These are phyloP conservation scores for Melipona bicolor DNA, from an alignment of 2,888 invertebrate genomes.

Conservation along the genomic window DNA sequence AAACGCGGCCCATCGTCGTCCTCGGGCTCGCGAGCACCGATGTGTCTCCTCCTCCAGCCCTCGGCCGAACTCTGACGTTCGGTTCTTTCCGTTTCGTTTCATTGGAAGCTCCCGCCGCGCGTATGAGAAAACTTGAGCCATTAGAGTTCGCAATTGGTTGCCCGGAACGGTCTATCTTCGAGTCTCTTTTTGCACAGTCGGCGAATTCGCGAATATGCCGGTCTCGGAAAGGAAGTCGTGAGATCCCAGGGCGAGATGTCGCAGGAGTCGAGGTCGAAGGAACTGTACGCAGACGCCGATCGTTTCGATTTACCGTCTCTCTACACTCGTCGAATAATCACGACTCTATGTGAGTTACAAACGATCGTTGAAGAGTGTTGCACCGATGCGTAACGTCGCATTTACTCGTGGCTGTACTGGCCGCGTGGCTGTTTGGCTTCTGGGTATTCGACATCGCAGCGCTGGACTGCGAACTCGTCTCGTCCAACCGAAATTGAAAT, in stretches of 20 bases:
- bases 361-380: too few species aligned
- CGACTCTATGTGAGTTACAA: too few species aligned
- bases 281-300: background rate
- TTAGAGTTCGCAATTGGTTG: conserved; percentile 57
- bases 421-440: too few species aligned
- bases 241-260: conserved; percentile 37
- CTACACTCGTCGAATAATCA: too few species aligned
- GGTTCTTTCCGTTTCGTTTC: conserved; percentile 36
- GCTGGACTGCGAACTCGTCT: too few species aligned
- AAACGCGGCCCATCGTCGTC: conserved; percentile 59
- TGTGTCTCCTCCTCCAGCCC: conserved; percentile 17
- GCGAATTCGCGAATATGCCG: conserved; percentile 42
- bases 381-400: too few species aligned
- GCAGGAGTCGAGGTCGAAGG: background rate
- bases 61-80: conserved; percentile 16
- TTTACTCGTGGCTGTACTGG: too few species aligned
- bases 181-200: conserved; percentile 46
- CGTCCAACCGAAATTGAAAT: too few species aligned
- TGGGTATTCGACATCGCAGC: too few species aligned
- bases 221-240: conserved; percentile 22
- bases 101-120: conserved; percentile 29
- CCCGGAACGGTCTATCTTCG: conserved; percentile 45
- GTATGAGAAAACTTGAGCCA: conserved; percentile 58
- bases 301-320: background rate
- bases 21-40: conserved; percentile 37